A percentile compares a stretch with the other conserved stretches of the same genome.
These are phyloP conservation scores for Ichneumon xanthorius DNA, from an alignment of 2,888 invertebrate genomes.

Conservation along the genomic window DNA sequence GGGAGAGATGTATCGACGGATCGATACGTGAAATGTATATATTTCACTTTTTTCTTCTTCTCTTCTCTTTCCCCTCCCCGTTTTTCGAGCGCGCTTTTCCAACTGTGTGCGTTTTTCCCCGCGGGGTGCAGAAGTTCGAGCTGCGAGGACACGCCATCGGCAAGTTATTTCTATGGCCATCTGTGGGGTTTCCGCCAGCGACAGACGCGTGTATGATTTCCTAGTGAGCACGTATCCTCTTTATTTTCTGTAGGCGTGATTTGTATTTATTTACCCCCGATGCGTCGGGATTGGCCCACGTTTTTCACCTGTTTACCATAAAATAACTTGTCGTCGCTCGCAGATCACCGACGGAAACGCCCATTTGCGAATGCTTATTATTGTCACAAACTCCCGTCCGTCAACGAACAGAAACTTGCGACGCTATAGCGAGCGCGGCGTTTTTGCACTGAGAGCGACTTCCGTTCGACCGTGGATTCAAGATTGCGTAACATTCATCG, in stretches of 20 bases:
- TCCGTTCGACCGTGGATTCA: background rate
- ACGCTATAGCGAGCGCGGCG: background rate
- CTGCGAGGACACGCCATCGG: conserved; percentile 71
- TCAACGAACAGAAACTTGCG: background rate
- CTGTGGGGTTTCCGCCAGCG: conserved; percentile 68
- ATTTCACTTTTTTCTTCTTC: conserved; percentile 33
- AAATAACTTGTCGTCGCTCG: background rate
- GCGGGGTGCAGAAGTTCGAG: conserved; percentile 20
- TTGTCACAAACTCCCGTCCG: background rate
- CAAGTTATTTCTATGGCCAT: conserved; percentile 74
- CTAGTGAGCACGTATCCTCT: background rate
- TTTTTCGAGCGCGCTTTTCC: conserved; percentile 36
- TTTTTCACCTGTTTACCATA: background rate
- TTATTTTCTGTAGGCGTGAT: conserved; percentile 32
- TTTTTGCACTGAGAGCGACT: background rate
- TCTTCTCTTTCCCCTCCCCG: conserved; percentile 10
- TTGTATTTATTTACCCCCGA: background rate
- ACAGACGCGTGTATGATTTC: conserved; percentile 66
- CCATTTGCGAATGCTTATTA: background rate
- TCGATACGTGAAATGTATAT: conserved; percentile 52
- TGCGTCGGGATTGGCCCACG: background rate
- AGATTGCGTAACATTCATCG: conserved; percentile 1
- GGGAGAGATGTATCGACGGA: conserved; percentile 27
- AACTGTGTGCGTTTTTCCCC: conserved; percentile 29
- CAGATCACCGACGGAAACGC: background rate